Conservation (phyloP, 2,113 vertebrate genomes). For the Clarias magur region DNA sequence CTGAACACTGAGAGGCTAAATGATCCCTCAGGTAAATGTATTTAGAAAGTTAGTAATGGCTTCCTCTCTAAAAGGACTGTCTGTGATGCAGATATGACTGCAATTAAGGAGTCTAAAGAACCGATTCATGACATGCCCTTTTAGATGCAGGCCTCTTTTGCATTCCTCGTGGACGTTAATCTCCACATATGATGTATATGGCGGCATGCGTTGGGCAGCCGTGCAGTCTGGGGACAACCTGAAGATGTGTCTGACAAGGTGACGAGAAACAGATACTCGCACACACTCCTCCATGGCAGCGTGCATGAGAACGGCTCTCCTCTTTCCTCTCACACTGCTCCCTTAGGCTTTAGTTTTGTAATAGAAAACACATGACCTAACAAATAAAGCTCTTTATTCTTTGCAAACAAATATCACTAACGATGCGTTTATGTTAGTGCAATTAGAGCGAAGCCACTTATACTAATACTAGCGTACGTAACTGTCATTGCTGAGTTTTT, state of each 20-base stretch:
- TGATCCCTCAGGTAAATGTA: slow-evolving; percentile 8
- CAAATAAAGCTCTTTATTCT: slow-evolving; percentile 24
- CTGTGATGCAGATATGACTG: not conserved
- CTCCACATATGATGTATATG: slow-evolving; percentile 49
- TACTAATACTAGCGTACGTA: not conserved
- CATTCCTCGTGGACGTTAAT: slow-evolving; percentile 44
- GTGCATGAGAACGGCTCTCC: slow-evolving; percentile 25
- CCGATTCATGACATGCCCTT: slow-evolving; percentile 15
- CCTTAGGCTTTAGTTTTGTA: not conserved
- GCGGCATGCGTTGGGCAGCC: slow-evolving; percentile 33
- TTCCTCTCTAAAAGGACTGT: not conserved
- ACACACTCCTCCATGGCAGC: slow-evolving; percentile 29
- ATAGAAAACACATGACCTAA: slow-evolving; percentile 24
- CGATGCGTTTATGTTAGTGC: not conserved
- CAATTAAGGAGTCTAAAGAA: slow-evolving; percentile 4
- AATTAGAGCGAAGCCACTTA: slow-evolving; percentile 11
- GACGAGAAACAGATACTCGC: slow-evolving; percentile 38
- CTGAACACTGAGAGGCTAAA: slow-evolving; percentile 5
- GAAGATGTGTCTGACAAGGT: slow-evolving; percentile 40
- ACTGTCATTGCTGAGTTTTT: too few species aligned
- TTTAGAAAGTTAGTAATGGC: slow-evolving; percentile 24
- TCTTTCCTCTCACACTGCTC: slow-evolving; percentile 17
- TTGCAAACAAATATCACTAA: slow-evolving; percentile 16
- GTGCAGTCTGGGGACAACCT: slow-evolving; percentile 41
- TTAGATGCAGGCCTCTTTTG: slow-evolving; percentile 34